phyloP scores from a whole-genome alignment of 2,113 vertebrate genomes.

The Tetrax tetrax region DNA sequence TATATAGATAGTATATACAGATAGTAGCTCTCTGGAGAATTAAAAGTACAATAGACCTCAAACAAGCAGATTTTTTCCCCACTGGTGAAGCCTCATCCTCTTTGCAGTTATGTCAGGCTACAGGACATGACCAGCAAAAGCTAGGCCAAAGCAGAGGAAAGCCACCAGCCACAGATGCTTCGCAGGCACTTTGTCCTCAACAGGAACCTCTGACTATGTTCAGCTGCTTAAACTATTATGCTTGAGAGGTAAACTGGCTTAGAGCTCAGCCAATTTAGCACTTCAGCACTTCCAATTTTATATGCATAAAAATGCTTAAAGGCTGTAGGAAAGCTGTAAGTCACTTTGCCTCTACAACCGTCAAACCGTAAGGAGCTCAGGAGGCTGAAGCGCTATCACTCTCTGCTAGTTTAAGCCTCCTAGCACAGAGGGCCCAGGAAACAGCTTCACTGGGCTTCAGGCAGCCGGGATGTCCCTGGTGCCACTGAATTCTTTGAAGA shows the following conservation, averaged over 20 bases:
- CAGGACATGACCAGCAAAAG: neutral
- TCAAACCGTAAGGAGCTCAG: slow-evolving; percentile 39
- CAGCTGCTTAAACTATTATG: neutral
- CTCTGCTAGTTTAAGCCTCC: neutral
- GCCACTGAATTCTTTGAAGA: neutral
- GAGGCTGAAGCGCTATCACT: neutral
- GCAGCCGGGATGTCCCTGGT: neutral
- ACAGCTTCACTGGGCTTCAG: neutral
- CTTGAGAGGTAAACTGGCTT: slow-evolving; percentile 30
- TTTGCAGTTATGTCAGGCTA: neutral
- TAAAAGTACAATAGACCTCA: neutral
- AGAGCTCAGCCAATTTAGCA: slow-evolving; percentile 28
- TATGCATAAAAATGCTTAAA: slow-evolving; percentile 13
- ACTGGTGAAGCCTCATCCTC: neutral
- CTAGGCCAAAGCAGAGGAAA: neutral
- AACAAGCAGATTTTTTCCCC: neutral
- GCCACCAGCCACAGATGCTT: neutral
- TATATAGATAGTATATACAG: neutral
- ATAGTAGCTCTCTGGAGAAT: neutral
- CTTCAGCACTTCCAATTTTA: slow-evolving; percentile 6
- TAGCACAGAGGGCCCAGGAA: neutral
- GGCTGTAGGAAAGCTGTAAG: slow-evolving; percentile 19
- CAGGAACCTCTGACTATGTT: neutral
- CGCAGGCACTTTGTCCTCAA: neutral
- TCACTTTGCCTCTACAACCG: neutral